These are phyloP conservation scores for Sarcophaga bullata DNA, from an alignment of 1,140 invertebrate genomes.

Conservation along the genomic window DNA sequence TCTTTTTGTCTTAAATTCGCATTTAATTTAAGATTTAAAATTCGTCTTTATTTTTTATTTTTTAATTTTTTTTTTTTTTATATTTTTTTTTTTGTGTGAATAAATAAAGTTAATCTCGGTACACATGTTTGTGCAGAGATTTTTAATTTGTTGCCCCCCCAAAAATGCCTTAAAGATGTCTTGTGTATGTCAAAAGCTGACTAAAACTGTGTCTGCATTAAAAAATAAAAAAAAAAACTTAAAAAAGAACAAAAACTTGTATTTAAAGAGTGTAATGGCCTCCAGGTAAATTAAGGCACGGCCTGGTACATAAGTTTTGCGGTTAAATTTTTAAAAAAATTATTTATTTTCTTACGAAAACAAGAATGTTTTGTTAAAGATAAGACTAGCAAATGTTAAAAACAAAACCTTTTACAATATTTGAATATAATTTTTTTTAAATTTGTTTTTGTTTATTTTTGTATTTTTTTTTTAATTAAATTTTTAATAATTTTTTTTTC, in stretches of 20 bases:
- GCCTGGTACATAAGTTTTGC: slow-evolving; percentile 11
- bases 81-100: too few species aligned
- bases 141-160: neutral
- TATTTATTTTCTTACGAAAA: too few species aligned
- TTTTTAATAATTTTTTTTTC: too few species aligned
- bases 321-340: neutral
- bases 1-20: neutral
- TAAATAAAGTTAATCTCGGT: neutral
- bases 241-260: slow-evolving; percentile 13
- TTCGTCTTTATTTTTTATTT: neutral
- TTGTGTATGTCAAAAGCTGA: neutral
- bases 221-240: too few species aligned
- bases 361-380: too few species aligned
- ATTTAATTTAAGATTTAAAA: neutral
- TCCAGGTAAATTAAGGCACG: slow-evolving; percentile 23
- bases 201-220: too few species aligned
- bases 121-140: neutral
- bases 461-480: too few species aligned
- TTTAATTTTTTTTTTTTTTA: too few species aligned
- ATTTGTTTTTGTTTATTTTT: too few species aligned
- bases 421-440: too few species aligned
- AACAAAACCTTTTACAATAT: too few species aligned
- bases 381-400: too few species aligned
- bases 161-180: neutral
- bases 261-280: neutral